Conservation (phyloP, 35 echinoderm and acorn worm genomes). For the Ophioderma brevispina region DNA sequence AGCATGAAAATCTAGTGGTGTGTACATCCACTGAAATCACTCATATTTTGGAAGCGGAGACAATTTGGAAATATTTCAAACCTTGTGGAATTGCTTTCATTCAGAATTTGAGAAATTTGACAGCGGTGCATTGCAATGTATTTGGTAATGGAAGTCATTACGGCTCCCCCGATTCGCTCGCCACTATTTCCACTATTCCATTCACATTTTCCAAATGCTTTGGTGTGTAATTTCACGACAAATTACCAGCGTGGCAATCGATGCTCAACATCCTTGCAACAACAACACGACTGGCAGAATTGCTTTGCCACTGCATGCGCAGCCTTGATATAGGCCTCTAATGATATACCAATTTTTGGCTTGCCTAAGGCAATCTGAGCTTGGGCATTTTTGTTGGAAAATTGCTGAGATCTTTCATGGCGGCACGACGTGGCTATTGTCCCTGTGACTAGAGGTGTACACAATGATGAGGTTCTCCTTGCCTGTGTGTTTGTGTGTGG, state of each 20-base stretch:
- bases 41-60: no score
- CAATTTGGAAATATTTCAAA: no score
- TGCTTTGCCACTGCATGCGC: neutral
- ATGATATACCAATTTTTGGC: neutral
- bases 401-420: neutral
- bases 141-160: neutral
- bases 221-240: constrained; percentile 13
- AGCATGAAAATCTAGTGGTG: no score
- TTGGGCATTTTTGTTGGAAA: neutral
- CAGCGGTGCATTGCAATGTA: no score
- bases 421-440: neutral
- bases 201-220: constrained; percentile 7
- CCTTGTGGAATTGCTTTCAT: no score
- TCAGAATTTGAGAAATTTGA: no score
- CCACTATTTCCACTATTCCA: neutral
- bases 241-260: neutral
- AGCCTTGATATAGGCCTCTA: neutral
- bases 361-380: neutral
- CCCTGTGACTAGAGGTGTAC: neutral
- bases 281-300: neutral
- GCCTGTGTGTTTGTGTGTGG: no score
- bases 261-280: constrained; percentile 5
- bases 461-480: neutral
- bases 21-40: no score
- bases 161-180: neutral